Evolutionary conservation across 2,113 vertebrate genomes (phyloP).

Genomic region (Forbesichthys agassizii): DNA sequence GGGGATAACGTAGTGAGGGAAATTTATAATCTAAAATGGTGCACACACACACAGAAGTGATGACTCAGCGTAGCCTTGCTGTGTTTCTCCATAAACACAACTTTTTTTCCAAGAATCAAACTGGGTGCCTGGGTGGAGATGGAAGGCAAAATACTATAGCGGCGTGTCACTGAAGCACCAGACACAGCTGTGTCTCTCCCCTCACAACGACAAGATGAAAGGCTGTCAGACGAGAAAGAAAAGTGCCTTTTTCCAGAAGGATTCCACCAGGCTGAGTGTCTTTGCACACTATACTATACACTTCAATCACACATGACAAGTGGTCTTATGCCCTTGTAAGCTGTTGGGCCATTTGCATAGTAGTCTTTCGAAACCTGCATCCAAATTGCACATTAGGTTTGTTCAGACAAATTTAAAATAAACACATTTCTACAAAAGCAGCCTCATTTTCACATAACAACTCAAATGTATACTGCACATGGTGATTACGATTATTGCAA

Average conservation of each 20-base stretch:
- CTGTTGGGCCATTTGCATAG: not conserved
- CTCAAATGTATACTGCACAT: no score
- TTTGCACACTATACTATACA: constrained; percentile 9
- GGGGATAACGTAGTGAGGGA: not conserved
- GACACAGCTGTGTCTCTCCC: constrained; percentile 13
- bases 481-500: no score
- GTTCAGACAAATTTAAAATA: not conserved
- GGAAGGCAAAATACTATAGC: not conserved
- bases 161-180: constrained; percentile 24
- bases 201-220: constrained; percentile 41
- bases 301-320: constrained; percentile 12
- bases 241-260: constrained; percentile 1
- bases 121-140: constrained; percentile 12
- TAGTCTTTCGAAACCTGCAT: constrained; percentile 4
- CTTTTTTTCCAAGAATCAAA: constrained; percentile 25
- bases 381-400: constrained; percentile 6
- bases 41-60: not conserved
- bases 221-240: constrained; percentile 24
- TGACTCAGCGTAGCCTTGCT: constrained; percentile 5
- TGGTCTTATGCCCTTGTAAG: not conserved
- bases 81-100: constrained; percentile 25
- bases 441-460: no score
- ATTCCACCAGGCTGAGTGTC: constrained; percentile 4
- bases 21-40: not conserved
- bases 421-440: no score